Evolutionary conservation across 2,113 vertebrate genomes (phyloP).

Genomic region (Talpa occidentalis): DNA sequence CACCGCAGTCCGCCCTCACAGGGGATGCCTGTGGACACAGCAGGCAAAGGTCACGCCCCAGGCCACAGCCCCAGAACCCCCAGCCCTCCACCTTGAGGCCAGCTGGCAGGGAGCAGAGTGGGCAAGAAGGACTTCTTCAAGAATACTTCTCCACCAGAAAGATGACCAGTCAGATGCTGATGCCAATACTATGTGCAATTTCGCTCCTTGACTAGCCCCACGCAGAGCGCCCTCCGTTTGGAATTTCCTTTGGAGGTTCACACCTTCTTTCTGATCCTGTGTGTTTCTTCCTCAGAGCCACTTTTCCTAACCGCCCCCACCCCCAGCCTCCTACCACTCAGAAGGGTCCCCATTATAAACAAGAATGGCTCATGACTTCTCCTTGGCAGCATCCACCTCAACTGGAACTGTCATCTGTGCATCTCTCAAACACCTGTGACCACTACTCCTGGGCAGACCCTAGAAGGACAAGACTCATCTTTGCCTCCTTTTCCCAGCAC

Average conservation of each 20-base stretch:
- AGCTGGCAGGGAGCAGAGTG: background rate
- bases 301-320: background rate
- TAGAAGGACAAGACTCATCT: background rate
- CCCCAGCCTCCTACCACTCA: background rate
- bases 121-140: background rate
- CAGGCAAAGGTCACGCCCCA: conserved; percentile 73
- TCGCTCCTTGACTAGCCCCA: background rate
- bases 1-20: conserved; percentile 97
- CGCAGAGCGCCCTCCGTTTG: background rate
- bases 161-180: background rate
- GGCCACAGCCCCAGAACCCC: conserved; percentile 47
- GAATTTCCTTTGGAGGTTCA: background rate
- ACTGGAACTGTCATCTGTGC: background rate
- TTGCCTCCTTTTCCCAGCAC: background rate
- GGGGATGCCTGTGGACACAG: conserved; percentile 92
- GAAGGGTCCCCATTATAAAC: background rate
- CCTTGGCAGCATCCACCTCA: background rate
- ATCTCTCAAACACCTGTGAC: background rate
- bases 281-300: background rate
- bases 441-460: background rate
- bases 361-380: background rate
- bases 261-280: background rate
- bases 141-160: background rate
- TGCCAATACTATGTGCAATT: background rate
- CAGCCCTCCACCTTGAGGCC: conserved; percentile 48